Percentiles rank a stretch among this genome's conserved stretches.
phyloP scores from a whole-genome alignment of 30 jellyfish, hydroid and myxozoan genomes.

The Haliclystus octoradiatus region DNA sequence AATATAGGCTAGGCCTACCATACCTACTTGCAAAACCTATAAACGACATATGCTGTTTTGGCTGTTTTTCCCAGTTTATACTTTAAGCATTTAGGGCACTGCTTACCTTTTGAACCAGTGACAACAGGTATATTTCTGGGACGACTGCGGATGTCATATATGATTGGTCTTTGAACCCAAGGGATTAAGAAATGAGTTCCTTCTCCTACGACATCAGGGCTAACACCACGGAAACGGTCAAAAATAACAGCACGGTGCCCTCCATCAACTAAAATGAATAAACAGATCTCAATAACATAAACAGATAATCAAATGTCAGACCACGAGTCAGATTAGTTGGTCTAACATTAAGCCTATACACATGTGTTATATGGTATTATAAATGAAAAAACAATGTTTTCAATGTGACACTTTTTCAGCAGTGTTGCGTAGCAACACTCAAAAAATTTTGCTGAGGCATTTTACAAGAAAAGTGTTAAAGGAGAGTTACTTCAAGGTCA shows the following conservation, averaged over 20 bases:
- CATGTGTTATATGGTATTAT: too few relatives aligned
- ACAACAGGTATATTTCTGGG: constrained; percentile 94
- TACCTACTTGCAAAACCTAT: too few relatives aligned
- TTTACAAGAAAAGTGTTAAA: too few relatives aligned
- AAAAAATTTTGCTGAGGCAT: neutral
- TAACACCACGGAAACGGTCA: constrained; percentile 93
- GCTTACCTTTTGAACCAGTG: constrained; percentile 97
- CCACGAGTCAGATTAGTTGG: too few relatives aligned
- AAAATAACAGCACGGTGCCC: constrained; percentile 98
- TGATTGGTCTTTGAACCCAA: constrained; percentile 83
- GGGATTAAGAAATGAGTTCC: constrained; percentile 95
- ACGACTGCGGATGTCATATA: constrained; percentile 77
- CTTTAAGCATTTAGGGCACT: too few relatives aligned
- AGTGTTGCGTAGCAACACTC: neutral
- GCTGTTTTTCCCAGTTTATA: too few relatives aligned
- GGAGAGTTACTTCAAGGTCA: too few relatives aligned
- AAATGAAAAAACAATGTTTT: neutral
- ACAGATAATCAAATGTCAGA: too few relatives aligned
- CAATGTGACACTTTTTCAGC: neutral
- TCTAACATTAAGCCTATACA: too few relatives aligned
- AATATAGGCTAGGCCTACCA: too few relatives aligned
- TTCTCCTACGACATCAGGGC: constrained; percentile 79
- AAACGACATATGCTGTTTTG: too few relatives aligned
- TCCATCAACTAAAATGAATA: constrained; percentile 79
- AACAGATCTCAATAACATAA: too few relatives aligned